Evolutionary conservation across 2,888 invertebrate genomes (phyloP).

Genomic region (Rapana venosa): DNA sequence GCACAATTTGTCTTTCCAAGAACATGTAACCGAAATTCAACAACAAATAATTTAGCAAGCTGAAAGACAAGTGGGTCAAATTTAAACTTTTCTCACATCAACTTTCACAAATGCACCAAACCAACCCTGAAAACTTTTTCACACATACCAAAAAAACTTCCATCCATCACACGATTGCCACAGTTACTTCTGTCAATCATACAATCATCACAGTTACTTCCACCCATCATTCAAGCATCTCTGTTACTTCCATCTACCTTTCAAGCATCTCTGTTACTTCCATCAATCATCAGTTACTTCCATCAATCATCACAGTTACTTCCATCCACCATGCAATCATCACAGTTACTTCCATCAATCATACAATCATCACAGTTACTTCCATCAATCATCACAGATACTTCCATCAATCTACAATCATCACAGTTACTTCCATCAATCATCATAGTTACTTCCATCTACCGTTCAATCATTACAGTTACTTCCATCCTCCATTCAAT

Average conservation of each 20-base stretch:
- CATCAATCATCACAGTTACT: neutral
- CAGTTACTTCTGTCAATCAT: neutral
- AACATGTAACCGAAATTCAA: neutral
- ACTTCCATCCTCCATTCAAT: no score
- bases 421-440: neutral
- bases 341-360: no score
- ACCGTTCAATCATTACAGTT: no score
- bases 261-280: neutral
- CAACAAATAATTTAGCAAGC: neutral
- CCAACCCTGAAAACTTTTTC: neutral
- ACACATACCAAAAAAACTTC: neutral
- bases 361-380: neutral
- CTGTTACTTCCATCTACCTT: no score
- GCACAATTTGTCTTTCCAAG: neutral
- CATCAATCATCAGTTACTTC: no score
- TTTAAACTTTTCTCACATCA: neutral
- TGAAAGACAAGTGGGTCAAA: constrained; percentile 8
- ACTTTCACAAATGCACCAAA: neutral
- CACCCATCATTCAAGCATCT: neutral
- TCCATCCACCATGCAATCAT: neutral
- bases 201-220: neutral
- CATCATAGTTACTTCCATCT: no score
- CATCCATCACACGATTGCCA: neutral
- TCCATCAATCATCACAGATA: neutral
- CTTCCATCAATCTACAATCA: neutral